Percentiles rank a stretch among this genome's conserved stretches.
These are phyloP conservation scores for Centropus unirufus DNA, from an alignment of 2,113 vertebrate species.

Conservation along the genomic window DNA sequence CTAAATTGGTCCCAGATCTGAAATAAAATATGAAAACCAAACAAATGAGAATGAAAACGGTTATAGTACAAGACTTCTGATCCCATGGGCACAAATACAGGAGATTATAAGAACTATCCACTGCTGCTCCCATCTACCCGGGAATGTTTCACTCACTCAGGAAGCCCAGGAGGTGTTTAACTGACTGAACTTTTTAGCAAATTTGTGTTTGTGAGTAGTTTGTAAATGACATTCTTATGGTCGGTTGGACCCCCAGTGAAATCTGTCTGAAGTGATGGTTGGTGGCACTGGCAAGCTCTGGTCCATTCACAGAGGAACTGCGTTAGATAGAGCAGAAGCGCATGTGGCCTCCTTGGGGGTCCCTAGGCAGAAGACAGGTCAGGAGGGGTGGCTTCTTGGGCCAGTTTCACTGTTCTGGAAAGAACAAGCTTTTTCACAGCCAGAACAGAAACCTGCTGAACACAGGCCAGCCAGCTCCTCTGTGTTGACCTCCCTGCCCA, in stretches of 20 bases:
- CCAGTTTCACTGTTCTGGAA: not conserved
- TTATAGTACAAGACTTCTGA: not conserved
- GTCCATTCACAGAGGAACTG: not conserved
- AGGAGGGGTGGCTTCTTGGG: not conserved
- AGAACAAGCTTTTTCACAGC: not conserved
- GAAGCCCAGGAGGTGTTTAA: not conserved
- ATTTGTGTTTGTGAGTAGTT: not conserved
- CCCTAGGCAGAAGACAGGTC: accelerated
- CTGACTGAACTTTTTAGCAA: not conserved
- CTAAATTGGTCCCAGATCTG: not conserved
- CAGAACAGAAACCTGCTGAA: not conserved
- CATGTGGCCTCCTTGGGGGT: not conserved
- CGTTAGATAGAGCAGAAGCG: not conserved
- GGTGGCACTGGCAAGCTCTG: not conserved
- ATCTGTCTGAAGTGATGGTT: not conserved
- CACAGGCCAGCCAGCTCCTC: not conserved
- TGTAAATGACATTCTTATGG: not conserved
- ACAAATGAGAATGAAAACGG: not conserved
- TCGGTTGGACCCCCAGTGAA: not conserved
- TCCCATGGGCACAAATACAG: not conserved
- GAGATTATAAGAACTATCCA: not conserved
- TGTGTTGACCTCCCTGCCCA: not conserved
- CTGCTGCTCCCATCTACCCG: not conserved
- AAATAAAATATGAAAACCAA: slow-evolving; percentile 9
- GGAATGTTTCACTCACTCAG: not conserved